phyloP scores from a whole-genome alignment of 2,888 invertebrate genomes.

The Schrankia costaestrigalis region DNA sequence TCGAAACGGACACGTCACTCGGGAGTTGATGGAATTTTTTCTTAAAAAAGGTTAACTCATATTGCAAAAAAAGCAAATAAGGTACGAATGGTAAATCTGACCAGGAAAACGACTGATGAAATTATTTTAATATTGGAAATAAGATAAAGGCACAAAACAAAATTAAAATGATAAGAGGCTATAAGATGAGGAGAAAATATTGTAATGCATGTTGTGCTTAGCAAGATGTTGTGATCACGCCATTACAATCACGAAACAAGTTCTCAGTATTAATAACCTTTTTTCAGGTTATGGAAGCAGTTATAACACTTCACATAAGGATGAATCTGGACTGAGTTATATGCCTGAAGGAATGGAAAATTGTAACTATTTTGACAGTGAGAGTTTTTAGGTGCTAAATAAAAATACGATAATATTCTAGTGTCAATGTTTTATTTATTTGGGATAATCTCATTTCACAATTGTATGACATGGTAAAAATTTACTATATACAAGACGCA shows the following conservation, averaged over 20 bases:
- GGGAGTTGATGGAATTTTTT: too few species aligned
- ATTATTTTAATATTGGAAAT: too few species aligned
- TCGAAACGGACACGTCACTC: too few species aligned
- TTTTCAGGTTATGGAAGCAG: constrained; percentile 82
- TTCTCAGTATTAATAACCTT: neutral
- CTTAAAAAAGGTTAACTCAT: too few species aligned
- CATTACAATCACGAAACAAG: too few species aligned
- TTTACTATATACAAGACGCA: constrained; percentile 73
- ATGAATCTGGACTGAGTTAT: constrained; percentile 80
- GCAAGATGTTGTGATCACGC: neutral
- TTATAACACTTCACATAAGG: constrained; percentile 79
- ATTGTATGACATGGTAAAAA: constrained; percentile 73
- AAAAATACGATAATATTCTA: constrained; percentile 36
- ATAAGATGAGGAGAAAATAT: too few species aligned
- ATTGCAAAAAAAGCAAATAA: too few species aligned
- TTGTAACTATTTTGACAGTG: constrained; percentile 77
- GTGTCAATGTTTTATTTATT: constrained; percentile 74
- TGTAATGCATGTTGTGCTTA: too few species aligned
- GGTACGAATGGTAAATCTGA: too few species aligned
- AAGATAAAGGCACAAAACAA: too few species aligned
- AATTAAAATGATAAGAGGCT: too few species aligned
- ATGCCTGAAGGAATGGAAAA: constrained; percentile 85
- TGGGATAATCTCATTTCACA: constrained; percentile 78
- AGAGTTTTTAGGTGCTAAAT: constrained; percentile 18
- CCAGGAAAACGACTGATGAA: too few species aligned